Evolutionary conservation across 1,140 invertebrate species (phyloP), one percentile per base, ranked within the genome.

Genomic region (Galleria mellonella): DNA sequence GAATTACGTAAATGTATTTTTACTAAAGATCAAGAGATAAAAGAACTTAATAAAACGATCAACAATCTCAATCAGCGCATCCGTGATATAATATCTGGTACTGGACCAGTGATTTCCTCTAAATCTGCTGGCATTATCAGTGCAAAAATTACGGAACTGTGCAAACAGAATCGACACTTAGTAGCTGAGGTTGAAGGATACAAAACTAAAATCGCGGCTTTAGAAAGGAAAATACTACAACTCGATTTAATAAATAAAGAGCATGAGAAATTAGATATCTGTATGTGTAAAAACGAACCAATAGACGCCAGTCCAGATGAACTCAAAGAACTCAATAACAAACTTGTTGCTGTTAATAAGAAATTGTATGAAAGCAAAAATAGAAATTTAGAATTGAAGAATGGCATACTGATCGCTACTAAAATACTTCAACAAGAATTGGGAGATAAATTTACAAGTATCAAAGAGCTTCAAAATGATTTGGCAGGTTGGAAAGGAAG

Each of bases 331-430:
- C 55, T 92, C 0, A 89, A 88, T 32, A 89, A 88, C 8, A 92
- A 91, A 83, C 55, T 93, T 0, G 74, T 78, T 27, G 60, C 62
- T 29, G 74, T 89, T 1, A 90, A 89, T 50, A 88, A 87, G 43
- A 93, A 92, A 66, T 73, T 93, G 0, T 90, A 88, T 33, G 91
- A 93, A 45, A 87, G 87, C 8, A 90, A 89, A 72, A 93, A 93
- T 70, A 87, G 83, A 54, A 90, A 90, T 66, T 69, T 89, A 4
- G 88, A 90, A 62, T 63, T 92, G 4, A 91, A 90, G 52, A 91
- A 88, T 54, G 90, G 91, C 55, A 78, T 92, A 3, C 87, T 91
- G 54, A 51, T 89, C n/a, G 88, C 89, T 0, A 91, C 90, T 23
- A 90, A 89, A 55, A 87, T 88, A 45, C 49, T 93, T 9, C 90